Evolutionary conservation across 2,888 invertebrate genomes (phyloP).

Genomic region (Periphyllus acericola): DNA sequence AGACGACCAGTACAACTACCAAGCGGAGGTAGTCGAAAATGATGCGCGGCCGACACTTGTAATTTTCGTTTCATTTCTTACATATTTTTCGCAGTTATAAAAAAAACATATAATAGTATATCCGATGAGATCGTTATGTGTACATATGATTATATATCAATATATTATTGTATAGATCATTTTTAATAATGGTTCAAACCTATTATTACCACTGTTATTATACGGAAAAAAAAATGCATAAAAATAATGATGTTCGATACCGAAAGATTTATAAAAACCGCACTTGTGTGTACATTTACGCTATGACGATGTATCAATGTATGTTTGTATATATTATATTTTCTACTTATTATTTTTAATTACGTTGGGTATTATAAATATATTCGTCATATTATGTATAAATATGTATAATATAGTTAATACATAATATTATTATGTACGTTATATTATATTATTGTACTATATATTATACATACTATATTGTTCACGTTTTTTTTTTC

Average conservation of each 20-base stretch:
- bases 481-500: conserved; percentile 18
- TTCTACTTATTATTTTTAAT: conserved; percentile 15
- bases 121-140: background rate
- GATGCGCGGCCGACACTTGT: background rate
- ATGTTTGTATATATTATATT: background rate
- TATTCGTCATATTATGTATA: background rate
- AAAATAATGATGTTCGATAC: background rate
- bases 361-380: conserved; percentile 32
- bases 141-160: background rate
- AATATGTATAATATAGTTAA: background rate
- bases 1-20: background rate
- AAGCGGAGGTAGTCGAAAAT: conserved; percentile 1
- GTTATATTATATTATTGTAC: background rate
- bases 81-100: background rate
- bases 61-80: background rate
- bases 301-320: background rate
- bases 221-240: background rate
- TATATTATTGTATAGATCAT: background rate
- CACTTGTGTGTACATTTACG: background rate
- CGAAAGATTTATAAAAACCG: too few species aligned
- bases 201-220: too few species aligned
- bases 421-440: too few species aligned
- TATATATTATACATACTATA: background rate
- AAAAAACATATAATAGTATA: too few species aligned
- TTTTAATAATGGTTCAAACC: background rate